Conservation (phyloP, 2,797 vertebrate species). For the Lophotriccus pileatus region DNA sequence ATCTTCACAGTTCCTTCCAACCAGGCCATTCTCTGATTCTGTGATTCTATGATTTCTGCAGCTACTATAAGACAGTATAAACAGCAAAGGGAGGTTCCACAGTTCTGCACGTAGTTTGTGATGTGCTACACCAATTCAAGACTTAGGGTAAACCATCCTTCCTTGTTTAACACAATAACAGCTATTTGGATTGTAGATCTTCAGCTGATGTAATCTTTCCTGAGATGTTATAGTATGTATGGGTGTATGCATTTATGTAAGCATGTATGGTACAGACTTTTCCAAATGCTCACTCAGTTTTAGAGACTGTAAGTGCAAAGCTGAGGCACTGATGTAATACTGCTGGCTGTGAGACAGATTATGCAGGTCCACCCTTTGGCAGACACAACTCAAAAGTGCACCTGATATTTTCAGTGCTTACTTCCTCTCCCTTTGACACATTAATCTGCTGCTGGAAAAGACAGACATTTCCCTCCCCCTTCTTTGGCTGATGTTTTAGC, state of each 20-base stretch:
- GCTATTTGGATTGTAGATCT: not conserved
- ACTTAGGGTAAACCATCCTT: not conserved
- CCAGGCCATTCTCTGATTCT: not conserved
- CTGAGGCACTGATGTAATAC: not conserved
- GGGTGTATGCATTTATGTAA: not conserved
- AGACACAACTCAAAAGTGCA: not conserved
- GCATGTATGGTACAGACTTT: not conserved
- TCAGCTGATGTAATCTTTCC: not conserved
- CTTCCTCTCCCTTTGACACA: not conserved
- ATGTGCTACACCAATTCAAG: not conserved
- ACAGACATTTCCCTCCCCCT: not conserved
- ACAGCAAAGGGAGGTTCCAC: not conserved
- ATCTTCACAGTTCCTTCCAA: not conserved
- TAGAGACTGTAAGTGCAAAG: not conserved
- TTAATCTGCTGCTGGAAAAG: slow-evolving; percentile 11
- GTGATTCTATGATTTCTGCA: not conserved
- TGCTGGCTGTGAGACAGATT: not conserved
- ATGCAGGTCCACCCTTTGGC: not conserved
- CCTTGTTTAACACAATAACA: not conserved
- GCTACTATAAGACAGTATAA: not conserved
- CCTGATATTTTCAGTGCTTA: not conserved
- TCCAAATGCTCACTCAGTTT: not conserved
- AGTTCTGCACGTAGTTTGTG: not conserved
- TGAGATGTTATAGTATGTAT: not conserved
- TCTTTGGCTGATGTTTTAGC: not conserved